Percentiles rank a stretch among this genome's conserved stretches.
phyloP scores from a whole-genome alignment of 2,113 vertebrate genomes.

The Daubentonia madagascariensis region DNA sequence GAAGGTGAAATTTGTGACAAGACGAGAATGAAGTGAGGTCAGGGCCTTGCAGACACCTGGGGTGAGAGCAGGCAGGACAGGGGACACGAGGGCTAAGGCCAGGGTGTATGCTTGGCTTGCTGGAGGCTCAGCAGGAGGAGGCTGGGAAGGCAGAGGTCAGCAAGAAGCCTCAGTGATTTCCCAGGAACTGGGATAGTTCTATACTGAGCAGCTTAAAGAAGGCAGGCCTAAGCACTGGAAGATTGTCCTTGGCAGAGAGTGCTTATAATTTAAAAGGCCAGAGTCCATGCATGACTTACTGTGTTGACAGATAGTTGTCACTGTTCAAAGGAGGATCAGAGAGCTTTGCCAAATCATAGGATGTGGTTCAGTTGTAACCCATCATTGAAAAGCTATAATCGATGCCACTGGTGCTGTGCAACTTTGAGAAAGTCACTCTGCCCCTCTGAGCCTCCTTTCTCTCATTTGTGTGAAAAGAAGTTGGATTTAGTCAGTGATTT shows the following conservation, averaged over 20 bases:
- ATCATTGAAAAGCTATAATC: fast-evolving
- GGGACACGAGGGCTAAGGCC: fast-evolving
- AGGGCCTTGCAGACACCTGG: fast-evolving
- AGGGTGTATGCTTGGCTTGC: fast-evolving
- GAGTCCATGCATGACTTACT: no score
- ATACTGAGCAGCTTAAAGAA: neutral
- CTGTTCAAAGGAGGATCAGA: neutral
- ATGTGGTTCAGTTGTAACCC: fast-evolving
- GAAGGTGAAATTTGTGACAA: neutral
- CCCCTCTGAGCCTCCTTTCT: neutral
- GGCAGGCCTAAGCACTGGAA: neutral
- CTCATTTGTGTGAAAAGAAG: neutral
- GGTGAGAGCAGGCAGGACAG: neutral
- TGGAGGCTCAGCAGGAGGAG: neutral
- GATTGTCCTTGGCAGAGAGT: fast-evolving
- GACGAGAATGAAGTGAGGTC: fast-evolving
- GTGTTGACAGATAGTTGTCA: neutral
- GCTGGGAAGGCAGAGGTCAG: neutral
- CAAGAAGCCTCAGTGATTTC: fast-evolving
- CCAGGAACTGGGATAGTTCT: fast-evolving
- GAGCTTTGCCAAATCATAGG: neutral
- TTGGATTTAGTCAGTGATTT: neutral
- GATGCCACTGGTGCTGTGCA: neutral
- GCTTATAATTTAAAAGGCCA: neutral
- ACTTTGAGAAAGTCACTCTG: neutral